phyloP scores from a whole-genome alignment of 2,888 invertebrate genomes.

The Pseudoips prasinana region DNA sequence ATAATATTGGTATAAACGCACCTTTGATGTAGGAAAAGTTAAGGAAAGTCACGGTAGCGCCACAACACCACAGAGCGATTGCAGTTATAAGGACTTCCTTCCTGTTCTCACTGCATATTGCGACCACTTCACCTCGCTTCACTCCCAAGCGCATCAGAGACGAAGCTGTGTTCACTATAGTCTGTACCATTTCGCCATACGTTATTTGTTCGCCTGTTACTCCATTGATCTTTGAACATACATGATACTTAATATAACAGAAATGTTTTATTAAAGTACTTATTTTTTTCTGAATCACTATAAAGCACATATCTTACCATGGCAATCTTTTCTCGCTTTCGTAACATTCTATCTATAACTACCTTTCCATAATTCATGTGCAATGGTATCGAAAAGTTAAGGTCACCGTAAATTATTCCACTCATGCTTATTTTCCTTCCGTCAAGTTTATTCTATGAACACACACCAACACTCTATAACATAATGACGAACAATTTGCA shows the following conservation, averaged over 20 bases:
- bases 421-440: no score
- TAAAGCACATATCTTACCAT: constrained; percentile 54
- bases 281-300: no score
- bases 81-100: constrained; percentile 44
- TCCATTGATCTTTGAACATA: constrained; percentile 35
- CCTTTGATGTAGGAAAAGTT: constrained; percentile 40
- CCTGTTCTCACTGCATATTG: constrained; percentile 56
- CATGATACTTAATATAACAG: no score
- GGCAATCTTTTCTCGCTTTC: constrained; percentile 41
- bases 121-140: constrained; percentile 48
- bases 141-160: constrained; percentile 43
- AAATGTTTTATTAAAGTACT: no score
- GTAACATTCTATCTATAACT: constrained; percentile 41
- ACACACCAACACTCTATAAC: no score
- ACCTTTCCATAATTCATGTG: constrained; percentile 55
- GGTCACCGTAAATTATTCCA: constrained; percentile 41
- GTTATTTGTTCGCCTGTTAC: constrained; percentile 43
- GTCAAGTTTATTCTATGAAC: no score
- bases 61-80: constrained; percentile 32
- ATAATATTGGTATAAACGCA: no score
- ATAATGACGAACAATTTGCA: no score
- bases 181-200: constrained; percentile 43
- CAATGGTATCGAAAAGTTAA: constrained; percentile 40
- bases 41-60: constrained; percentile 45
- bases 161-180: constrained; percentile 43